Evolutionary conservation across 2,888 invertebrate species (phyloP), one percentile per base, ranked within the genome.

Genomic region (Lasius fuliginosus): DNA sequence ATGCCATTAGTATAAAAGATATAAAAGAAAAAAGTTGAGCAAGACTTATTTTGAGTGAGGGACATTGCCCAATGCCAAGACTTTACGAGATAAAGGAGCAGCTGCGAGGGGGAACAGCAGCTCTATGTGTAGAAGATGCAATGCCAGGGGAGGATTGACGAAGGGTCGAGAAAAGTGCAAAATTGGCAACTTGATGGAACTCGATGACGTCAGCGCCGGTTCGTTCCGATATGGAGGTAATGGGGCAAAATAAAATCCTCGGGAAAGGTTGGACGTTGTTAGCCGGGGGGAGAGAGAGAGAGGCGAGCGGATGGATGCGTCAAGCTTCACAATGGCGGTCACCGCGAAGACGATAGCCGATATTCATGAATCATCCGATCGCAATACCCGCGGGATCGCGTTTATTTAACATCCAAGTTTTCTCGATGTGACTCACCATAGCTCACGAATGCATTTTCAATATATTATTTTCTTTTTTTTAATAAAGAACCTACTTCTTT

Each of bases 101-200:
- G n/a, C n/a, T 56, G 60, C 65, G 56, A 64, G 46, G 74, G 69
- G 75, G 69, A 73, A 71, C n/a, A 81, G 56, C 18, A 27, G 56
- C 65, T 30, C 27, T 36, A 33, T 33, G 46, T 30, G 42, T 67
- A 82, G 58, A 83, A 77, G 77, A 77, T 76, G 60, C 68, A 68
- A 27, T 77, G 82, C 60, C 33, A 60, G 64, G 49, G 42, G 77
- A 76, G 60, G 71, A 68, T 53, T 86, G 82, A 83, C 65, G 81
- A 87, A 87, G 85, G 85, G 85, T 85, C 86, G 83, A 88, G 91
- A 94, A 94, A 94, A 94, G 92, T 94, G 94, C 93, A 92, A 93
- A 94, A 94, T 93, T 94, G 93, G 93, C 94, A 93, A 92, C 89
- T 90, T 90, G 91, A 88, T 87, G 85, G 73, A 73, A 90, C 77